Percentiles rank a stretch among this genome's conserved stretches.
phyloP scores from a whole-genome alignment of 2,888 invertebrate genomes.

The Clanis bilineata region DNA sequence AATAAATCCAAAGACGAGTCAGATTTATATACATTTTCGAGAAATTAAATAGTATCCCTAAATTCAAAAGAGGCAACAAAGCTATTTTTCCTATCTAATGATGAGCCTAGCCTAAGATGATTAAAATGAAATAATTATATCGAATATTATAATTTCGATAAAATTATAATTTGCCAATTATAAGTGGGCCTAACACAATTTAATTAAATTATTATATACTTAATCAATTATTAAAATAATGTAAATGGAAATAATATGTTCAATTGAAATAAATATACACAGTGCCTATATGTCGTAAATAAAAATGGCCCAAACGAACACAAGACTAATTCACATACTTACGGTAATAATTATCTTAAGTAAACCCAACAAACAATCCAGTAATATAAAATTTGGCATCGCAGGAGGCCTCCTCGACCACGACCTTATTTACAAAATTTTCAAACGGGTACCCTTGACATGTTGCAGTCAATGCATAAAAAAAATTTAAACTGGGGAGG shows the following conservation, averaged over 20 bases:
- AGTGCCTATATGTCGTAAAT: not conserved
- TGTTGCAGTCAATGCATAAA: slow-evolving; percentile 10
- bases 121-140: not conserved
- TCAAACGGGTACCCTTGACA: slow-evolving; percentile 5
- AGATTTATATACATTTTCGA: not conserved
- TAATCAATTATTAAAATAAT: too few species aligned
- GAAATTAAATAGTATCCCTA: not conserved
- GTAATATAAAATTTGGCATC: slow-evolving; percentile 19
- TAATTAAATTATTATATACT: not conserved
- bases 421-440: slow-evolving; percentile 17
- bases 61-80: not conserved
- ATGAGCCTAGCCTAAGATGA: slow-evolving; percentile 5
- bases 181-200: not conserved
- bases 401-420: slow-evolving; percentile 13
- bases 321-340: not conserved
- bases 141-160: not conserved
- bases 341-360: not conserved
- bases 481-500: not conserved
- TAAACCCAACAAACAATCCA: slow-evolving; percentile 17
- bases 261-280: too few species aligned
- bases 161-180: not conserved
- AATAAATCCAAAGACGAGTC: not conserved
- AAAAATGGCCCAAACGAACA: not conserved
- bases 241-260: too few species aligned
- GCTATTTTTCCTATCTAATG: not conserved